Percentiles rank a stretch among this genome's conserved stretches.
Evolutionary conservation across 2,113 vertebrate genomes (phyloP).

Genomic region (Prionailurus bengalensis): DNA sequence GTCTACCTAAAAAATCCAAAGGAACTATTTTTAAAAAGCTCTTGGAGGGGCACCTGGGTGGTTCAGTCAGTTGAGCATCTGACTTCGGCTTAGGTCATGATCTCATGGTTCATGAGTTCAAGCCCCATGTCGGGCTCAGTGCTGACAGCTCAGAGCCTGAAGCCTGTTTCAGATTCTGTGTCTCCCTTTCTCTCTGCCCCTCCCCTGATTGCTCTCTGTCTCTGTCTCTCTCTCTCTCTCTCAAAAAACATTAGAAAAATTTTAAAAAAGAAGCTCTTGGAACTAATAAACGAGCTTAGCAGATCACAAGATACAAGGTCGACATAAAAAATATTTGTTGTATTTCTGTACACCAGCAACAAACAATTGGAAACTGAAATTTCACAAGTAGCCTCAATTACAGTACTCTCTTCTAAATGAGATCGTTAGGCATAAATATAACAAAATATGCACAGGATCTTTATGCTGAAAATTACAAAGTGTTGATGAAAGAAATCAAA

Average conservation of each 20-base stretch:
- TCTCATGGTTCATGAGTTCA: no score
- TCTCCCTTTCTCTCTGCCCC: no score
- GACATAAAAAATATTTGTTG: neutral
- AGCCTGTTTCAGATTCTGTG: no score
- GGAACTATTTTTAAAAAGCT: neutral
- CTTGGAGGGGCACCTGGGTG: no score
- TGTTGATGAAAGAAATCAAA: neutral
- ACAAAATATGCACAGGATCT: neutral
- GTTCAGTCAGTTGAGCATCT: no score
- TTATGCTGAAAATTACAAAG: neutral
- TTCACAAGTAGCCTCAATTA: neutral
- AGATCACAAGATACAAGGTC: neutral
- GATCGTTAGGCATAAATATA: neutral
- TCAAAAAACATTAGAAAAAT: no score
- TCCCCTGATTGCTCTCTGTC: no score
- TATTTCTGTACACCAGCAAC: neutral
- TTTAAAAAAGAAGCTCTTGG: neutral
- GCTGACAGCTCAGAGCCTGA: no score
- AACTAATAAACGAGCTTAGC: neutral
- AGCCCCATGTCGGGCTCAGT: no score
- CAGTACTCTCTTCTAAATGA: neutral
- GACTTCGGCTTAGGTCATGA: no score
- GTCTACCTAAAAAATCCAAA: neutral
- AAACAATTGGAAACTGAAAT: neutral
- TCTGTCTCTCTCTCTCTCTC: no score